Conservation (phyloP, 2,113 vertebrate species). For the Tetrao urogallus region DNA sequence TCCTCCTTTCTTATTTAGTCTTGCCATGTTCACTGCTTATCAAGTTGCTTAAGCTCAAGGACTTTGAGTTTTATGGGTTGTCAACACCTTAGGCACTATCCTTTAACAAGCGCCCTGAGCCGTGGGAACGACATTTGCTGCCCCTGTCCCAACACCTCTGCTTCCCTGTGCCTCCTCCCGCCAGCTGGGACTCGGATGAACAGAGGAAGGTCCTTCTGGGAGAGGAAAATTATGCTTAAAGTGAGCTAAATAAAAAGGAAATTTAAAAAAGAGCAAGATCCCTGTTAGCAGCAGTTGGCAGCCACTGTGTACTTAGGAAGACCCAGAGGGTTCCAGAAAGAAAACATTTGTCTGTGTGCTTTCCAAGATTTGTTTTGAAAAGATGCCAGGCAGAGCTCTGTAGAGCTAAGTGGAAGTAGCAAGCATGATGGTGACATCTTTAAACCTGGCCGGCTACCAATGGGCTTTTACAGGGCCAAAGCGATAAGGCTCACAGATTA, state of each 20-base stretch:
- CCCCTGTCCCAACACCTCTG: not conserved
- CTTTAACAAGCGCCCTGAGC: accelerated
- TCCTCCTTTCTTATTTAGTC: not conserved
- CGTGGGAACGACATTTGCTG: not conserved
- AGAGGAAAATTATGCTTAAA: not conserved
- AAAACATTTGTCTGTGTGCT: constrained; percentile 71
- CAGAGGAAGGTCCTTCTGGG: not conserved
- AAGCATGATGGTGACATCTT: constrained; percentile 70
- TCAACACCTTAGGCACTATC: not conserved
- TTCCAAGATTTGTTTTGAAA: constrained; percentile 82
- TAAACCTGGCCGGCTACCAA: constrained; percentile 54
- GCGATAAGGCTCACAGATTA: not conserved
- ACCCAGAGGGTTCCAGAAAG: constrained; percentile 63
- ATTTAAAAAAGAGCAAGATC: not conserved
- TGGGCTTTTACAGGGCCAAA: constrained; percentile 27
- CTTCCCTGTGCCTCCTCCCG: accelerated
- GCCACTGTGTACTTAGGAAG: constrained; percentile 31
- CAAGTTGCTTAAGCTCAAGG: not conserved
- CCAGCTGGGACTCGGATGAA: not conserved
- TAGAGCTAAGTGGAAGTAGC: constrained; percentile 75
- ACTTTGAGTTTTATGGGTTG: not conserved
- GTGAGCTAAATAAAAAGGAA: not conserved
- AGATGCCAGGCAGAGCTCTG: constrained; percentile 77
- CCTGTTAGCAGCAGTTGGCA: constrained; percentile 16
- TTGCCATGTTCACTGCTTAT: not conserved